Evolutionary conservation across 2,797 vertebrate genomes (phyloP).

Genomic region (Acomys russatus): DNA sequence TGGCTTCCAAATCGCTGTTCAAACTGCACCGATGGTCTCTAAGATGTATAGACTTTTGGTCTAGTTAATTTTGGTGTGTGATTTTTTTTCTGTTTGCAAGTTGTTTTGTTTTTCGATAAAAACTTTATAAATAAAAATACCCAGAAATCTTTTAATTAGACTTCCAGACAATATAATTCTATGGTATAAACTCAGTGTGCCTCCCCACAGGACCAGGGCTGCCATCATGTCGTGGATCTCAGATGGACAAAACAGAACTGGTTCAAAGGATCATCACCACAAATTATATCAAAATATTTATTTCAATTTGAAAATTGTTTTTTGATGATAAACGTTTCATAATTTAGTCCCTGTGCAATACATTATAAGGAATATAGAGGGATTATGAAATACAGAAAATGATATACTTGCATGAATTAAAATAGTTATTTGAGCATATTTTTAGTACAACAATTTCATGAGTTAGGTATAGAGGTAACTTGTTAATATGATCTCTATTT

Average conservation of each 20-base stretch:
- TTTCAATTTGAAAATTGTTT: slow-evolving; percentile 16
- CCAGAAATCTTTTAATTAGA: background rate
- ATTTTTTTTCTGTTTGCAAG: background rate
- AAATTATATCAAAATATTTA: background rate
- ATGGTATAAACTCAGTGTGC: background rate
- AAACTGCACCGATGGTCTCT: background rate
- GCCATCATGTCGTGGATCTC: background rate
- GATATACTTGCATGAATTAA: background rate
- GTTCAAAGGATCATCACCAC: background rate
- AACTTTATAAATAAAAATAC: background rate
- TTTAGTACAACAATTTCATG: slow-evolving; percentile 33
- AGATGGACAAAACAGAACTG: background rate
- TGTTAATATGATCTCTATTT: background rate
- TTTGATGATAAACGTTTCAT: slow-evolving; percentile 6
- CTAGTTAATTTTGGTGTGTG: background rate
- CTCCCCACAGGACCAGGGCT: background rate
- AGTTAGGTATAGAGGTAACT: background rate
- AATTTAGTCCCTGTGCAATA: background rate
- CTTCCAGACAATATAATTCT: background rate
- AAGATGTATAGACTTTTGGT: background rate
- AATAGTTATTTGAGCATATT: background rate
- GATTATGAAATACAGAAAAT: slow-evolving; percentile 8
- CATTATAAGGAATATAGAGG: background rate
- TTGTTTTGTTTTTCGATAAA: background rate
- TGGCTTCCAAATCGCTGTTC: background rate